Conservation (phyloP, 2,888 invertebrate genomes). For the Lasioglossum pauxillum region DNA sequence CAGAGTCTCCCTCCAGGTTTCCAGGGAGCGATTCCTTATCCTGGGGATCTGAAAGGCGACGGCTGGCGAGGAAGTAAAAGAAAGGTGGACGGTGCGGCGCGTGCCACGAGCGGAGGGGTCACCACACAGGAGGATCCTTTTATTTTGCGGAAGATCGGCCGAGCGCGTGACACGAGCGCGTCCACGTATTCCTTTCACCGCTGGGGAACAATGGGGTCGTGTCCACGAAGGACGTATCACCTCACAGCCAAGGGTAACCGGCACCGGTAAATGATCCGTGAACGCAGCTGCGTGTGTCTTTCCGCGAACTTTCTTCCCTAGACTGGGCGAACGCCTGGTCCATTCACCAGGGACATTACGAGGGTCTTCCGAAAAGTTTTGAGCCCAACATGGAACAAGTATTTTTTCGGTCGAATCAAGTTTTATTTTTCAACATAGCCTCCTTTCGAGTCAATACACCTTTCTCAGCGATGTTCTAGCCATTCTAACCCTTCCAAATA, state of each 20-base stretch:
- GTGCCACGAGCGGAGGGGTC: constrained; percentile 61
- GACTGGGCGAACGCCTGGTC: background rate
- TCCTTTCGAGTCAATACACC: no score
- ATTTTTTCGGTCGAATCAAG: no score
- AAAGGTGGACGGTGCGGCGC: constrained; percentile 62
- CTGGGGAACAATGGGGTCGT: constrained; percentile 53
- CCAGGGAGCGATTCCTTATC: constrained; percentile 57
- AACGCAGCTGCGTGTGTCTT: constrained; percentile 73
- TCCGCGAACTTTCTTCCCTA: constrained; percentile 42
- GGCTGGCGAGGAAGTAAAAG: constrained; percentile 41
- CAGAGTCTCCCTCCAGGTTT: background rate
- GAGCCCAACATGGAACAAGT: no score
- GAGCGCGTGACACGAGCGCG: constrained; percentile 44
- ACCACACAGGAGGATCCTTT: constrained; percentile 54
- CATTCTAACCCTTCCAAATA: no score
- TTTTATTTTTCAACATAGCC: no score
- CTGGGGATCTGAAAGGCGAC: constrained; percentile 58
- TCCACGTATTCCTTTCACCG: constrained; percentile 66
- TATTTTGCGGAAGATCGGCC: constrained; percentile 61
- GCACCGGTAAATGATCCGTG: constrained; percentile 73
- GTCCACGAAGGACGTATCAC: constrained; percentile 59
- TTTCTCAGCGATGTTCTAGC: no score
- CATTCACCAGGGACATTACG: background rate
- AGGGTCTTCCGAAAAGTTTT: no score
- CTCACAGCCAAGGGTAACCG: constrained; percentile 58